phyloP scores from a whole-genome alignment of 2,113 vertebrate species.

The Pygoscelis antarcticus region DNA sequence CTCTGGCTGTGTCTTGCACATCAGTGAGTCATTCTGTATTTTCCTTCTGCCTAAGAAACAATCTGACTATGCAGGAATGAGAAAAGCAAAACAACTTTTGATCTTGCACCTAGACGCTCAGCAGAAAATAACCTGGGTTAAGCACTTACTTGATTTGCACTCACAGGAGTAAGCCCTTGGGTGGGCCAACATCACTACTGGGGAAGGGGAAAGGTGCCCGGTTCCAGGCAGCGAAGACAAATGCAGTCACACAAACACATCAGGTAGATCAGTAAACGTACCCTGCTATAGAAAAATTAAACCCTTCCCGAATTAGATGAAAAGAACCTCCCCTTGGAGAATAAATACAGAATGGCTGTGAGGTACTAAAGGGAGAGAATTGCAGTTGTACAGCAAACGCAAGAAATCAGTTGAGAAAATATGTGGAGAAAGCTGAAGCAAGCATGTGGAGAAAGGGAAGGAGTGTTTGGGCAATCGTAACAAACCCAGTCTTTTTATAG shows the following conservation, averaged over 20 bases:
- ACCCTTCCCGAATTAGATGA: background rate
- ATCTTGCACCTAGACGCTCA: background rate
- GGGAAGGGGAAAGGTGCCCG: background rate
- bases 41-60: background rate
- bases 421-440: background rate
- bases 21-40: background rate
- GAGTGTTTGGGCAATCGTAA: background rate
- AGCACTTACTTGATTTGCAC: background rate
- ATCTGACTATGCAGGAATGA: background rate
- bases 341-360: background rate
- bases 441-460: background rate
- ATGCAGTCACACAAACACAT: background rate
- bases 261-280: background rate
- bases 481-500: background rate
- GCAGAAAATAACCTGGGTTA: background rate
- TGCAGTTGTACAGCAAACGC: background rate
- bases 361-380: background rate
- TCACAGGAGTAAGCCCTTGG: background rate
- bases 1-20: constrained; percentile 6
- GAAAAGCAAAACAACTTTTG: background rate
- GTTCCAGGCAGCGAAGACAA: background rate
- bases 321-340: background rate
- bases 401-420: background rate
- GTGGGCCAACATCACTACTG: background rate
- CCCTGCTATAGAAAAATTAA: background rate